phyloP scores from a whole-genome alignment of 2,797 vertebrate species.

The Cercopithecus diana region DNA sequence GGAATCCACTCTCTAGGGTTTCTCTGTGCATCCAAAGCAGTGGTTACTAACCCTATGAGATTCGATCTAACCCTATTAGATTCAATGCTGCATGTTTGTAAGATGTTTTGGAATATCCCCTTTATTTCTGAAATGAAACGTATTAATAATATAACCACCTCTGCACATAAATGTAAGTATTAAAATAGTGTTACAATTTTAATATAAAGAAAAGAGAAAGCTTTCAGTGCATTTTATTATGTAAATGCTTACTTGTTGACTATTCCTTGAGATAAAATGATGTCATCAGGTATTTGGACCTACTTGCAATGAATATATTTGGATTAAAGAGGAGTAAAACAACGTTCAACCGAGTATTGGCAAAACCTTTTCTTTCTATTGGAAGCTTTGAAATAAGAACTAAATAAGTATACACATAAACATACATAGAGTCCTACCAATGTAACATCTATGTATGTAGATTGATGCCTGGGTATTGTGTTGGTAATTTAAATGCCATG shows the following conservation, averaged over 20 bases:
- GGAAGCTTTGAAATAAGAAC: background rate
- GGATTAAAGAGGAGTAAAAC: background rate
- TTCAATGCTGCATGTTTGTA: background rate
- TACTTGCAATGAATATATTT: background rate
- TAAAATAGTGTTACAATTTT: background rate
- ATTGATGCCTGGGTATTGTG: background rate
- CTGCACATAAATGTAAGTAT: background rate
- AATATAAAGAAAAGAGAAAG: background rate
- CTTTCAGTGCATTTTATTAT: background rate
- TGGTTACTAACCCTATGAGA: accelerated
- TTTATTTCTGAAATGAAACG: slow-evolving; percentile 33
- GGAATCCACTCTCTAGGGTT: background rate
- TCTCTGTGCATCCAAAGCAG: background rate
- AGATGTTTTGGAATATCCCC: background rate
- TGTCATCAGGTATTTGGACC: background rate
- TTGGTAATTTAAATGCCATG: background rate
- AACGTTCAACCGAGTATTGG: background rate
- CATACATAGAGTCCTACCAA: background rate
- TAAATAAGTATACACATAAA: background rate
- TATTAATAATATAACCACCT: background rate
- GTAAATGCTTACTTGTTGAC: background rate
- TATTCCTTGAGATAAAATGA: background rate
- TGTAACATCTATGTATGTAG: background rate
- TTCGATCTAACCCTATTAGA: accelerated
- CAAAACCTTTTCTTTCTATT: background rate